phyloP scores from a whole-genome alignment of 2,113 vertebrate species.

The Tragelaphus scriptus region DNA sequence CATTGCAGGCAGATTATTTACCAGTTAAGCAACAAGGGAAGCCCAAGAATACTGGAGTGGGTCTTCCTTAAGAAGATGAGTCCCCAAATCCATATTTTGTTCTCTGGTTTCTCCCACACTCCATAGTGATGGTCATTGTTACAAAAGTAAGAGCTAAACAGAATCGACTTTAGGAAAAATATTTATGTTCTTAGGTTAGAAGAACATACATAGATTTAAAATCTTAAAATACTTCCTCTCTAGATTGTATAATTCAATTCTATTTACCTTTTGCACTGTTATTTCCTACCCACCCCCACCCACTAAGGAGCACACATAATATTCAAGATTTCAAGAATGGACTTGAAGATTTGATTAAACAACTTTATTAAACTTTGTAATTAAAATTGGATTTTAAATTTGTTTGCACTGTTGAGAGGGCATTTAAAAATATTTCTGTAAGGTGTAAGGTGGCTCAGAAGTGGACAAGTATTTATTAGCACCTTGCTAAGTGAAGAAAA shows the following conservation, averaged over 20 bases:
- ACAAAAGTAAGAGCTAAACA: not conserved
- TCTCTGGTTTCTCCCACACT: not conserved
- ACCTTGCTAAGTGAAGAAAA: not conserved
- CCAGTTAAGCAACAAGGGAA: not conserved
- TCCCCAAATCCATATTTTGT: not conserved
- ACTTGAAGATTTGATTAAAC: constrained; percentile 28
- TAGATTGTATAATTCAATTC: not conserved
- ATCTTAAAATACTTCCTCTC: constrained; percentile 2
- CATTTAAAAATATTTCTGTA: constrained; percentile 24
- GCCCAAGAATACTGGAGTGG: not conserved
- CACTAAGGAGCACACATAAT: not conserved
- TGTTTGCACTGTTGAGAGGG: not conserved
- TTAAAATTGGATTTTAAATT: constrained; percentile 47
- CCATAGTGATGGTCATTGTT: not conserved
- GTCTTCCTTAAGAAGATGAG: not conserved
- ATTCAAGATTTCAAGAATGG: constrained; percentile 27
- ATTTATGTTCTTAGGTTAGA: constrained; percentile 15
- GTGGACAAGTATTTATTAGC: constrained; percentile 3
- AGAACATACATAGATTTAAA: not conserved
- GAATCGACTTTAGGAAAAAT: not conserved
- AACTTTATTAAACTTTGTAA: constrained; percentile 32
- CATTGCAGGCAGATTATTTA: not conserved
- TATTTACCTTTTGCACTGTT: constrained; percentile 6
- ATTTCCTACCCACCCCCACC: not conserved
- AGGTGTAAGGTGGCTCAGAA: not conserved